Evolutionary conservation across 2,797 vertebrate species (phyloP).

Genomic region (Pipistrellus pygmaeus): DNA sequence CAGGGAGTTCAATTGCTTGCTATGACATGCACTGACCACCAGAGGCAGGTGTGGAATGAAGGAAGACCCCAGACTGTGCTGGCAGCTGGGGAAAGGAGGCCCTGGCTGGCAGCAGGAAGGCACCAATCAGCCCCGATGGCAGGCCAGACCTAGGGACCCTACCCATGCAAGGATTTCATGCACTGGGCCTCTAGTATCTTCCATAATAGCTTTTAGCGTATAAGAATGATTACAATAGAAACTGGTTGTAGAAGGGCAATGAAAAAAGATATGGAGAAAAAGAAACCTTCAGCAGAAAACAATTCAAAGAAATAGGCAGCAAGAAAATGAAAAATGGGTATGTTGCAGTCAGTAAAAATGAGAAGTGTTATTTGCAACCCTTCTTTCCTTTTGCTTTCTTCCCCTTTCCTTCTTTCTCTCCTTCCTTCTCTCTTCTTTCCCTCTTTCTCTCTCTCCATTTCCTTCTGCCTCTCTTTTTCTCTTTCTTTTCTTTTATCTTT

Average conservation of each 20-base stretch:
- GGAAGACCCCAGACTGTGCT: too few relatives aligned
- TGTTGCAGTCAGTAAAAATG: neutral
- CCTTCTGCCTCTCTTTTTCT: too few relatives aligned
- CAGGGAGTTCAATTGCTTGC: too few relatives aligned
- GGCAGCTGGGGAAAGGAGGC: too few relatives aligned
- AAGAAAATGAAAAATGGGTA: neutral
- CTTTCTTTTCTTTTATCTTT: neutral
- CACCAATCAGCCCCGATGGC: too few relatives aligned
- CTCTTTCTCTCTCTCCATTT: neutral
- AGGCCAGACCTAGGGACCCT: too few relatives aligned
- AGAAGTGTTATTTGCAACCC: neutral
- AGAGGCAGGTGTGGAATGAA: too few relatives aligned
- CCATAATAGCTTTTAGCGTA: neutral
- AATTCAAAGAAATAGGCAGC: neutral
- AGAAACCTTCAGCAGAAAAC: neutral
- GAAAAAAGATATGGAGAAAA: neutral
- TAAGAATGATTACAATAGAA: neutral
- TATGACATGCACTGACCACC: too few relatives aligned
- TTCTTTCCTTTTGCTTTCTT: neutral
- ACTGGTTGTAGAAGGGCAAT: neutral
- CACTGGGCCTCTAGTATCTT: too few relatives aligned
- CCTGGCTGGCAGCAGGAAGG: too few relatives aligned
- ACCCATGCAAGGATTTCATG: too few relatives aligned
- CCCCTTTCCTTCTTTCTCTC: neutral
- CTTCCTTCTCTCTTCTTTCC: fast-evolving